Conservation (phyloP, 2,888 invertebrate genomes). For the Suillia variegata region DNA sequence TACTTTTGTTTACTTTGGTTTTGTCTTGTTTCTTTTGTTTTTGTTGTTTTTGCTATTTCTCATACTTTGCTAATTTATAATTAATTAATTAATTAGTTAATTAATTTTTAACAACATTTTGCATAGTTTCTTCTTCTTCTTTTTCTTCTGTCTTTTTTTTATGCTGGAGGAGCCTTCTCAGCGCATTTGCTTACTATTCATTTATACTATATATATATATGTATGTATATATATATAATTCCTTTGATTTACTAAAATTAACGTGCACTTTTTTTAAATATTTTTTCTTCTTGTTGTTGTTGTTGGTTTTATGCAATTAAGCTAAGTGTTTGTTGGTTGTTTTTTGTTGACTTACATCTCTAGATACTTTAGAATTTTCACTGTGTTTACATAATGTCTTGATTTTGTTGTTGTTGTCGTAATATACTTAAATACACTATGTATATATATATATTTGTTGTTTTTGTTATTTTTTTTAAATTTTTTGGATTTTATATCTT, state of each 20-base stretch:
- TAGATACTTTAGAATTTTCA: conserved; percentile 55
- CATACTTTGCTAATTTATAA: conserved; percentile 12
- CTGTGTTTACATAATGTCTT: conserved; percentile 41
- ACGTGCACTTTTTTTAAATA: conserved; percentile 24
- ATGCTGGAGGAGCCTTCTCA: conserved; percentile 12
- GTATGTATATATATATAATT: conserved; percentile 19
- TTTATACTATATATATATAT: conserved; percentile 23
- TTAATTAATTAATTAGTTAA: conserved; percentile 25
- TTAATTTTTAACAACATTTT: conserved; percentile 18
- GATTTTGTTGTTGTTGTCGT: too few species aligned
- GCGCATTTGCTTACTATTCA: conserved; percentile 7
- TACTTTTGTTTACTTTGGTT: conserved; percentile 13
- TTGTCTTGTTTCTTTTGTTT: conserved; percentile 10
- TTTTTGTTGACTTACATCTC: conserved; percentile 39
- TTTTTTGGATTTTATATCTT: conserved; percentile 20
- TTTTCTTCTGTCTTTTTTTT: conserved; percentile 20
- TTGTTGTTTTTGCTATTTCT: conserved; percentile 16
- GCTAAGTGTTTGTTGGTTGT: too few species aligned
- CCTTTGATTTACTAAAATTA: conserved; percentile 21
- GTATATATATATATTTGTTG: conserved; percentile 14
- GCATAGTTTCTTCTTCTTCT: too few species aligned
- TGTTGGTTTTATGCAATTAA: too few species aligned
- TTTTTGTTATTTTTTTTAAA: conserved; percentile 4
- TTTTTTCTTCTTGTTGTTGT: too few species aligned
- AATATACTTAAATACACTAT: conserved; percentile 29